Evolutionary conservation across 2,888 invertebrate genomes (phyloP), one percentile per base, ranked within the genome.

Genomic region (Caenorhabditis angaria): DNA sequence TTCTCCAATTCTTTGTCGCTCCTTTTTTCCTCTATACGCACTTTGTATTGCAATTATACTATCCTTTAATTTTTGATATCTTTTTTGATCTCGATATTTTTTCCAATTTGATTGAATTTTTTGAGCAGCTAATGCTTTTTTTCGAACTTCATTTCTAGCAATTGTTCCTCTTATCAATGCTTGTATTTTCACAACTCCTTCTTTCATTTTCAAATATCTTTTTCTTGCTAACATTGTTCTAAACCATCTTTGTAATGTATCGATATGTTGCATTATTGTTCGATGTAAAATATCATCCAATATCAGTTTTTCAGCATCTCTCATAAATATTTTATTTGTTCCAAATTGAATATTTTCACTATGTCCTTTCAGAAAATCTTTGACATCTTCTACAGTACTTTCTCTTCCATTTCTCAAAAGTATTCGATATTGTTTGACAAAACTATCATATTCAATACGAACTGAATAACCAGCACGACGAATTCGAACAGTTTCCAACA

Each of bases 401-500:
- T 86, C 89, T 77, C 94, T 89, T 22, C 94, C 95, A 87, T 93
- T 93, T 0, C 94, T 94, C 82, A 96, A 89, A 70, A 97, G 89
- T 88, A 95, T 95, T 86, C 95, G 91, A 88, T 96, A 96, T 67
- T 94, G 90, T 87, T 94, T 94, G 75, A 94, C 93, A 88, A 97
- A 97, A 89, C 95, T 95, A 88, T 95, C 94, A 88, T 95, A 95
- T 0, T 94, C 93, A 41, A 96, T 91, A 41, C 96, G 91, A 72
- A 96, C 95, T 88, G 95, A 95, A 90, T 95, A 97, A 1, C 96
- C 96, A 1, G 95, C 95, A 87, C 95, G 94, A 59, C 96, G 90
- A 76, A 97, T 96, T 82, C 95, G 90, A 18, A 96, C 96, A 0
- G 96, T 97, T 88, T 96, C 96, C 84, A 97, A 88, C 96, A 96